Evolutionary conservation across 2,888 invertebrate genomes (phyloP), one percentile per base, ranked within the genome.

Genomic region (Cyaniris semiargus): DNA sequence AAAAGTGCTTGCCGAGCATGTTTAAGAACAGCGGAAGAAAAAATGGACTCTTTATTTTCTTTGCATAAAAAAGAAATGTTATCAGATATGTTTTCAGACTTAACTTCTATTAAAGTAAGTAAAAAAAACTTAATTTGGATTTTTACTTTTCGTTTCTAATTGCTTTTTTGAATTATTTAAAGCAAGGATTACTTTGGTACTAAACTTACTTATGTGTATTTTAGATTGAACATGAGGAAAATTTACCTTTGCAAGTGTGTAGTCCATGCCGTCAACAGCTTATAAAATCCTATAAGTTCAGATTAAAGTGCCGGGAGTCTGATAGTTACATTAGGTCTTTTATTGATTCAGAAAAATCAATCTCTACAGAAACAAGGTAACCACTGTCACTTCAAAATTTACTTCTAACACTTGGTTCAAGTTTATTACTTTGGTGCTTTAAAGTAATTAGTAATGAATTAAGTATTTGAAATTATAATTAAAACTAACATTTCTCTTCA

Each of bases 1-100:
- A 77, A 78, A 77, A 75, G 71, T 80, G 82, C 94, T 76, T 95
- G 95, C 81, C 87, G 95, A 78, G 89, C 94, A 80, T 95, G 95
- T 83, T 84, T 95, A 60, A 80, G 82, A 81, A 87, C 84, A 79
- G 86, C 84, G 58, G 86, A 74, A 23, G 18, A 82, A 75, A 81
- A 82, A 4, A 86, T 94, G 85, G 85, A 86, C 81, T 87, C 93
- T 2, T 79, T 90, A 76, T 81, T 89, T 78, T 83, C 86, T 70
- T 84, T 84, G n/a, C 83, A 87, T 78, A 86, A 89, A 76, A 82
- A 86, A 76, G 83, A 84, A 79, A 76, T 88, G 82, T 79, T 91
- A 44, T 81, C 84, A 27, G 85, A 89, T 78, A 92, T 93, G 87
- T 87, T 89, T 81, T 83, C 85, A 44, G 80, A 87, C n/a, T 80